Percentiles rank a stretch among this genome's conserved stretches.
Evolutionary conservation across 37 sponge, comb jelly and placozoan genomes (phyloP).

Genomic region (Ianthella basta): DNA sequence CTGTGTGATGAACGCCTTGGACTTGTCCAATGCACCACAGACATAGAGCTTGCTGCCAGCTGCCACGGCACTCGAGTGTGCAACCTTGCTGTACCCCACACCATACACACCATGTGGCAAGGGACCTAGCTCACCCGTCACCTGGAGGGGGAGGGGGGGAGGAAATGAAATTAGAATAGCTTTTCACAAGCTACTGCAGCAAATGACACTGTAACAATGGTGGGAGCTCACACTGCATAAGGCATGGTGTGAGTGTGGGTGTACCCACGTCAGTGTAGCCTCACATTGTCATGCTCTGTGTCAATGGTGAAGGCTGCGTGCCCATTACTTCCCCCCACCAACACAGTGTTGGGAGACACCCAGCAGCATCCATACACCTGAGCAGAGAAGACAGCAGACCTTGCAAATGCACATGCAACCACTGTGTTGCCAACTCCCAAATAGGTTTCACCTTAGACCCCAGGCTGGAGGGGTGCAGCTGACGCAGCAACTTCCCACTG

Average conservation of each 20-base stretch:
- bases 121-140: conserved; percentile 22
- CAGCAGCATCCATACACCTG: conserved; percentile 44
- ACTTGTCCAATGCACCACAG: not conserved
- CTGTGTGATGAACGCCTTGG: not conserved
- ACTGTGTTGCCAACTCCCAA: not conserved
- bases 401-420: not conserved
- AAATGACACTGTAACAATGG: too few relatives aligned
- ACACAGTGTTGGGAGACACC: not conserved
- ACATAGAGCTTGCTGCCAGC: conserved; percentile 32
- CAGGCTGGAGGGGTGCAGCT: conserved; percentile 1
- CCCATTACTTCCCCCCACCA: conserved; percentile 25
- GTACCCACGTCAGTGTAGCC: not conserved
- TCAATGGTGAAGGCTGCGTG: conserved; percentile 3
- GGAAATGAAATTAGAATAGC: too few relatives aligned
- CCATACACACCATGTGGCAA: conserved; percentile 40
- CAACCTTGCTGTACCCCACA: not conserved
- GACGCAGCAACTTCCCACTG: conserved; percentile 27
- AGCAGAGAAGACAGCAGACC: not conserved
- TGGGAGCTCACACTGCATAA: too few relatives aligned
- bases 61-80: not conserved
- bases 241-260: conserved; percentile 19
- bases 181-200: too few relatives aligned
- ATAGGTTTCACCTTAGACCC: conserved; percentile 20
- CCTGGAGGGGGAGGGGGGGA: conserved; percentile 8
- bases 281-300: conserved; percentile 17